Conservation (phyloP, 2,888 invertebrate species). For the Macrosoma leucophasiata region DNA sequence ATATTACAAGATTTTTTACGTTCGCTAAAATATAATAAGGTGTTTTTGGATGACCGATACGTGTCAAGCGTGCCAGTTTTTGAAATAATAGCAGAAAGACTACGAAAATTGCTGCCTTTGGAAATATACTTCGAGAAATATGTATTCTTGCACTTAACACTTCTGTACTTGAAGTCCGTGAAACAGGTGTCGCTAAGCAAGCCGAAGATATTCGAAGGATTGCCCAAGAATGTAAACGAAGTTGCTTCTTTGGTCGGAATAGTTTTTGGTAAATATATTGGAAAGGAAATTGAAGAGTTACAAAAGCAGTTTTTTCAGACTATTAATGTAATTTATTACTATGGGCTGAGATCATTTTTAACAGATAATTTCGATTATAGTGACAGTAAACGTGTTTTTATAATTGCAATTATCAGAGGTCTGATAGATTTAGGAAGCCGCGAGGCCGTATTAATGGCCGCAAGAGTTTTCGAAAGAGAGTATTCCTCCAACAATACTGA, state of each 20-base stretch:
- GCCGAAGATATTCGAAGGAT: constrained; percentile 35
- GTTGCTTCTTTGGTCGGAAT: constrained; percentile 37
- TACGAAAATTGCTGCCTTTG: constrained; percentile 35
- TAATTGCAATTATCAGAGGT: constrained; percentile 22
- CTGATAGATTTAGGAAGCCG: constrained; percentile 19
- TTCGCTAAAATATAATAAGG: constrained; percentile 36
- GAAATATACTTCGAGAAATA: constrained; percentile 37
- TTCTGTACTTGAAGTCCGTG: constrained; percentile 44
- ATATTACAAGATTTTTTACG: constrained; percentile 29
- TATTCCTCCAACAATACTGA: constrained; percentile 2
- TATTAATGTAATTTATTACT: constrained; percentile 35
- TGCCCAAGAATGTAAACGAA: constrained; percentile 28
- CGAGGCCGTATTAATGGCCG: constrained; percentile 26
- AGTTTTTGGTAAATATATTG: constrained; percentile 39
- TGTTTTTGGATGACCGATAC: constrained; percentile 35
- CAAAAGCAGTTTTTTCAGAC: constrained; percentile 37
- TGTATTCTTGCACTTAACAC: constrained; percentile 38
- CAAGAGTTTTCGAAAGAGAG: constrained; percentile 16
- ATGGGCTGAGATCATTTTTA: constrained; percentile 29
- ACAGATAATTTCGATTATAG: constrained; percentile 17
- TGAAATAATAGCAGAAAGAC: constrained; percentile 33
- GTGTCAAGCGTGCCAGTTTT: constrained; percentile 37
- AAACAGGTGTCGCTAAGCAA: constrained; percentile 33
- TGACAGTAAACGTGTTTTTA: constrained; percentile 15
- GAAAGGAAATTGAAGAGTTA: constrained; percentile 35